phyloP scores from a whole-genome alignment of 2,113 vertebrate genomes.

The Smithornis capensis region DNA sequence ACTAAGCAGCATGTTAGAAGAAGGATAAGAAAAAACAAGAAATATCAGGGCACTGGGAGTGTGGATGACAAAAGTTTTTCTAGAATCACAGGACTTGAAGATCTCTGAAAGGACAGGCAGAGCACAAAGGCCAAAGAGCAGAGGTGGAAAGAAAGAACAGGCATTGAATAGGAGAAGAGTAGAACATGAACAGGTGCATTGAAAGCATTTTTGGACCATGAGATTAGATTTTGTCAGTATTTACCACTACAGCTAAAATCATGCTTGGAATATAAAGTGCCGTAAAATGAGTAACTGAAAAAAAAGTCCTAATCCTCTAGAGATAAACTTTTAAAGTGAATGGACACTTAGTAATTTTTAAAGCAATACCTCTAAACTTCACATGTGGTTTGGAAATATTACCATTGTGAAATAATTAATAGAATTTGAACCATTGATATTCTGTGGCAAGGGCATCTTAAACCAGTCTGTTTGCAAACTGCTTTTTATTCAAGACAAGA shows the following conservation, averaged over 20 bases:
- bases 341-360: neutral
- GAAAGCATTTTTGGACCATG: neutral
- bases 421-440: neutral
- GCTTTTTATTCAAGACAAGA: neutral
- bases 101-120: neutral
- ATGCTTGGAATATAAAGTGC: neutral
- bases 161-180: neutral
- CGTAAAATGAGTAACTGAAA: neutral
- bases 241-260: neutral
- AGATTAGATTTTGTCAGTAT: neutral
- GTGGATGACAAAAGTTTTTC: neutral
- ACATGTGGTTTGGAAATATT: neutral
- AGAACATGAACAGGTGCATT: neutral
- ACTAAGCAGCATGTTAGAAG: neutral
- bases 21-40: neutral
- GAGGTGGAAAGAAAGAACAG: neutral
- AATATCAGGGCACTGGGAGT: neutral
- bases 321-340: neutral
- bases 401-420: neutral
- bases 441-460: neutral
- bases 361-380: neutral
- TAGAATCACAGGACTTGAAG: neutral
- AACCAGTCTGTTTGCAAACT: neutral
- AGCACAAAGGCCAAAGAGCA: neutral
- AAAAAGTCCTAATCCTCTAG: neutral